A percentile compares a stretch with the other conserved stretches of the same genome.
Evolutionary conservation across 2,888 invertebrate species (phyloP).

Genomic region (Xylota segnis): DNA sequence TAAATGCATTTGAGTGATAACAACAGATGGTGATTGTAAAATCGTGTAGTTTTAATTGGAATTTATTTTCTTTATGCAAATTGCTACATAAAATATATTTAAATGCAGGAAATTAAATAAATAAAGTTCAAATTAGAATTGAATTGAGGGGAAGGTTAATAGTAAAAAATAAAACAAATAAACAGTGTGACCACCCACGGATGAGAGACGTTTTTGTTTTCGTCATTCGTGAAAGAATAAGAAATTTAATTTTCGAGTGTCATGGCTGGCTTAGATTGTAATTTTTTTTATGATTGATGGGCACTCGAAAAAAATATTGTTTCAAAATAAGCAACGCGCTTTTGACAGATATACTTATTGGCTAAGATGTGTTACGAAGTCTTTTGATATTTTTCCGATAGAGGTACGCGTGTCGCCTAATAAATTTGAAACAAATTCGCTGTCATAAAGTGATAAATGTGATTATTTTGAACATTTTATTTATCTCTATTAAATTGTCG

Average conservation of each 20-base stretch:
- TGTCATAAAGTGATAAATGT: conserved; percentile 4
- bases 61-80: not conserved
- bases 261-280: not conserved
- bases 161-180: not conserved
- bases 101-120: not conserved
- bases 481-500: no score
- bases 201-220: conserved; percentile 5
- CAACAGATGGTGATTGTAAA: conserved; percentile 16
- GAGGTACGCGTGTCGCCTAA: conserved; percentile 19
- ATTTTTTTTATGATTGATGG: conserved; percentile 16
- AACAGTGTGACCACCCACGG: conserved; percentile 16
- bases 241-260: conserved; percentile 5
- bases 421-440: conserved; percentile 40
- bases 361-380: conserved; percentile 6
- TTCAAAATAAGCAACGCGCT: conserved; percentile 2
- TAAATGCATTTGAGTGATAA: conserved; percentile 32
- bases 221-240: not conserved
- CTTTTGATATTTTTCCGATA: not conserved
- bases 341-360: conserved; percentile 15
- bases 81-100: not conserved
- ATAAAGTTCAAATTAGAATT: conserved; percentile 2
- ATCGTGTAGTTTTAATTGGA: no score
- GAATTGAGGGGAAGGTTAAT: conserved; percentile 1
- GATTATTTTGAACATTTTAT: not conserved
- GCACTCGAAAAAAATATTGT: not conserved